These are phyloP conservation scores for Callipepla squamata DNA, from an alignment of 2,113 vertebrate species.

Conservation along the genomic window DNA sequence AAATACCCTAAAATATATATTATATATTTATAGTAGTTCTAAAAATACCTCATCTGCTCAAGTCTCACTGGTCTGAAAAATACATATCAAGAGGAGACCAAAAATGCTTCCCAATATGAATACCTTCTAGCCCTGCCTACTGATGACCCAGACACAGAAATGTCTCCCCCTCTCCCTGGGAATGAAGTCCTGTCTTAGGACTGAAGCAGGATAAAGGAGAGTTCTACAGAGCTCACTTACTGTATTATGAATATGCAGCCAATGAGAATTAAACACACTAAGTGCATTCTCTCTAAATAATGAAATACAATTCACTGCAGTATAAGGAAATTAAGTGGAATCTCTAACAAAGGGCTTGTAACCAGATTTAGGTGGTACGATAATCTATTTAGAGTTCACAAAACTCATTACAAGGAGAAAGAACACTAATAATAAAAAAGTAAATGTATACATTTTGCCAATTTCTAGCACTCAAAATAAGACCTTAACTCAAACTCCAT, in stretches of 20 bases:
- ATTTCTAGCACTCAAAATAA: background rate
- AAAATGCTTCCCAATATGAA: background rate
- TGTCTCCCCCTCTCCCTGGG: too few species aligned
- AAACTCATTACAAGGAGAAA: background rate
- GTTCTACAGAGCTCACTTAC: background rate
- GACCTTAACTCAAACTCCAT: background rate
- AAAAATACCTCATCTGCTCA: background rate
- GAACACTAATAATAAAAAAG: background rate
- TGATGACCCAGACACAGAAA: background rate
- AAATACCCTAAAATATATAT: background rate
- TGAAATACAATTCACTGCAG: background rate
- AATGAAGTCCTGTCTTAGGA: background rate
- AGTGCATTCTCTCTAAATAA: background rate
- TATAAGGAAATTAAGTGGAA: background rate
- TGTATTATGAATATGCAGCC: background rate
- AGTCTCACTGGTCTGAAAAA: background rate
- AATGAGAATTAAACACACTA: background rate
- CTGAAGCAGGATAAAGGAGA: background rate
- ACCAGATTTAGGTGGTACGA: background rate
- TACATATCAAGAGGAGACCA: background rate
- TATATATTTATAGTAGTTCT: background rate
- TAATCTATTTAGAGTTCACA: background rate
- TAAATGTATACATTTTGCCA: background rate
- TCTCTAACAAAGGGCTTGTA: background rate
- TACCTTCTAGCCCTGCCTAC: rapidly evolving